These are phyloP conservation scores for Magallana angulata DNA, from an alignment of 1,140 invertebrate species.

Conservation along the genomic window DNA sequence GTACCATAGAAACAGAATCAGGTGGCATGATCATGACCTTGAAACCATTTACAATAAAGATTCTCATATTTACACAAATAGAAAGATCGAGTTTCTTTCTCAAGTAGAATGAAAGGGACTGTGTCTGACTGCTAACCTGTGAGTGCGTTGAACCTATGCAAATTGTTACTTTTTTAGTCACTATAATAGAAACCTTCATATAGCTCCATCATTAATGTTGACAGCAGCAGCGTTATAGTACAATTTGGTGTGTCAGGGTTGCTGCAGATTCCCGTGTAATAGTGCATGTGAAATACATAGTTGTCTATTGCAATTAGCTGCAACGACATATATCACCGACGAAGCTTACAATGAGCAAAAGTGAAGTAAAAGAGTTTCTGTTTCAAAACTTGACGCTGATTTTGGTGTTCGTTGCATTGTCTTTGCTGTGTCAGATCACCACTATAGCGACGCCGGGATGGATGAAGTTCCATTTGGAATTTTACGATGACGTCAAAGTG, in stretches of 20 bases:
- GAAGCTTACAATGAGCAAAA: not conserved
- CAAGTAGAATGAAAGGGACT: not conserved
- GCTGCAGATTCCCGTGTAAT: not conserved
- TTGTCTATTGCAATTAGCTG: no score
- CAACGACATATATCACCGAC: not conserved
- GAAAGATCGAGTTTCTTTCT: not conserved
- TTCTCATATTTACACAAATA: conserved; percentile 3
- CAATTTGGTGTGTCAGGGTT: not conserved
- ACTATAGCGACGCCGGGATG: conserved; percentile 10
- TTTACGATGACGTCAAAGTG: not conserved
- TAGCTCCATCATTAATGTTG: not conserved
- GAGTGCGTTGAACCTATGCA: not conserved
- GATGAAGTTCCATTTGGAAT: conserved; percentile 21
- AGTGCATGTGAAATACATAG: no score
- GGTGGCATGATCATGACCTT: conserved; percentile 7
- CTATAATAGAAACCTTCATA: no score
- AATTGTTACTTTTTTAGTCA: not conserved
- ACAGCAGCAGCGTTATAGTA: not conserved
- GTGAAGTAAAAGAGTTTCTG: not conserved
- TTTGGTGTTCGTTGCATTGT: not conserved
- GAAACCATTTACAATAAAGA: not conserved
- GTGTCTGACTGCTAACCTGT: not conserved
- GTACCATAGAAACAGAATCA: not conserved
- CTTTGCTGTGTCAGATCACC: not conserved
- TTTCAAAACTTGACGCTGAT: not conserved